These are phyloP conservation scores for Diacarnus erythraeanus DNA, from an alignment of 37 sponge, comb jelly and placozoan species.

Conservation along the genomic window DNA sequence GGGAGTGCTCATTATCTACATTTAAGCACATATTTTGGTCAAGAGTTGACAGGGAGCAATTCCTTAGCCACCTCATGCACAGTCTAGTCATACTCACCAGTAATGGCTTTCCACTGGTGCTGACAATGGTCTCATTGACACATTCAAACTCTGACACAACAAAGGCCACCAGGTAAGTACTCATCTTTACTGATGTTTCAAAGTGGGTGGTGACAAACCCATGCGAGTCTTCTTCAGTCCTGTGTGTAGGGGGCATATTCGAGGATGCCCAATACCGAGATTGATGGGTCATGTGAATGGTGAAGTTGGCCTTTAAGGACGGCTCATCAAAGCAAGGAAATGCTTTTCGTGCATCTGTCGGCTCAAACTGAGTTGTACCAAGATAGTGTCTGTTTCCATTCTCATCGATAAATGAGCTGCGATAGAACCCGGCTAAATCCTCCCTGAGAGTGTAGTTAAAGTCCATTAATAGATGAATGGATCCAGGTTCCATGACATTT, in stretches of 20 bases:
- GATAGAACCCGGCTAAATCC: conserved; percentile 82
- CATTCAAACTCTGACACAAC: conserved; percentile 85
- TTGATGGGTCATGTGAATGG: conserved; percentile 69
- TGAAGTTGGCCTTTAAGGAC: conserved; percentile 87
- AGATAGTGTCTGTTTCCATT: conserved; percentile 40
- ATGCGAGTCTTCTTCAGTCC: background rate
- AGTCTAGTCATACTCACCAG: background rate
- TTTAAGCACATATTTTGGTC: too few relatives aligned
- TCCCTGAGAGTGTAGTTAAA: conserved; percentile 66
- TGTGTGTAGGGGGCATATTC: conserved; percentile 74
- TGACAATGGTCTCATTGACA: conserved; percentile 9
- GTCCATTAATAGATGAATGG: conserved; percentile 14
- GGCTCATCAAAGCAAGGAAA: conserved; percentile 99
- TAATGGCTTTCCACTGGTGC: background rate
- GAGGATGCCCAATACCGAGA: conserved; percentile 48
- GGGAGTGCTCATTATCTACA: too few relatives aligned
- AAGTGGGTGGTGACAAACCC: conserved; percentile 58
- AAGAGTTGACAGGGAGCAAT: too few relatives aligned
- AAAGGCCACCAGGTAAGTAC: conserved; percentile 97
- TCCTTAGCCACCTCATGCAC: too few relatives aligned
- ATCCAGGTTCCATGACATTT: background rate
- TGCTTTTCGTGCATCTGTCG: conserved; percentile 92
- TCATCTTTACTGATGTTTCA: conserved; percentile 80
- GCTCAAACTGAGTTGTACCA: conserved; percentile 96
- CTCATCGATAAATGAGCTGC: conserved; percentile 57